A percentile compares a stretch with the other conserved stretches of the same genome.
phyloP scores from a whole-genome alignment of 2,888 invertebrate genomes.

The Cephus pulcher region DNA sequence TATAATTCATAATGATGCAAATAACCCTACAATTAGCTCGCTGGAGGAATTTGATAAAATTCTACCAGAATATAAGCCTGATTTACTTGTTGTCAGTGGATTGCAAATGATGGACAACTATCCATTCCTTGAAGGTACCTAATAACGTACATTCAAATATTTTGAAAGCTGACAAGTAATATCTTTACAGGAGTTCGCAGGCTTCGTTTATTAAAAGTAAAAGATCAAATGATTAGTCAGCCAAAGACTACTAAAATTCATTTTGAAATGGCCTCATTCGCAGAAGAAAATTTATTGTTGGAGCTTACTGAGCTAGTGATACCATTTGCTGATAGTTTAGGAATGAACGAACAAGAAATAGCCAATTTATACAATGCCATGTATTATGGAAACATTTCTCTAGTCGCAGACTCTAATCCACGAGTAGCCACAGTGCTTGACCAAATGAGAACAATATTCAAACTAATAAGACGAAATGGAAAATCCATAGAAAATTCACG shows the following conservation, averaged over 20 bases:
- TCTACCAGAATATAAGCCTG: constrained; percentile 74
- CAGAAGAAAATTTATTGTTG: constrained; percentile 76
- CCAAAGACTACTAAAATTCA: constrained; percentile 75
- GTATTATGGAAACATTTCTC: constrained; percentile 76
- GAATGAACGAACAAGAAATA: constrained; percentile 91
- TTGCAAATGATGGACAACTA: constrained; percentile 92
- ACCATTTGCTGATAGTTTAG: constrained; percentile 83
- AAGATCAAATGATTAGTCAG: constrained; percentile 73
- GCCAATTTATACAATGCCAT: constrained; percentile 80
- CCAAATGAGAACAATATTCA: constrained; percentile 81
- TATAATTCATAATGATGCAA: constrained; percentile 85
- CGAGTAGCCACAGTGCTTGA: constrained; percentile 83
- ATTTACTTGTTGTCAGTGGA: constrained; percentile 83
- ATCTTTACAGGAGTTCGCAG: constrained; percentile 72
- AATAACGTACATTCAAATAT: background rate
- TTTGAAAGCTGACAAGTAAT: constrained; percentile 4
- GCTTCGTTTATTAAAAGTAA: constrained; percentile 73
- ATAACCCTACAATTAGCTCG: constrained; percentile 81
- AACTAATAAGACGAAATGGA: constrained; percentile 68
- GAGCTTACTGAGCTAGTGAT: constrained; percentile 77
- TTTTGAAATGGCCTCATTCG: constrained; percentile 90
- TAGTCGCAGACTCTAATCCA: constrained; percentile 83
- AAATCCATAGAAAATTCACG: constrained; percentile 68
- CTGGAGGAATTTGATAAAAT: constrained; percentile 76
- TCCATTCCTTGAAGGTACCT: constrained; percentile 73